Base-by-base conservation (phyloP, 2,797 vertebrate genomes). In the Dallia pectoralis region DNA sequence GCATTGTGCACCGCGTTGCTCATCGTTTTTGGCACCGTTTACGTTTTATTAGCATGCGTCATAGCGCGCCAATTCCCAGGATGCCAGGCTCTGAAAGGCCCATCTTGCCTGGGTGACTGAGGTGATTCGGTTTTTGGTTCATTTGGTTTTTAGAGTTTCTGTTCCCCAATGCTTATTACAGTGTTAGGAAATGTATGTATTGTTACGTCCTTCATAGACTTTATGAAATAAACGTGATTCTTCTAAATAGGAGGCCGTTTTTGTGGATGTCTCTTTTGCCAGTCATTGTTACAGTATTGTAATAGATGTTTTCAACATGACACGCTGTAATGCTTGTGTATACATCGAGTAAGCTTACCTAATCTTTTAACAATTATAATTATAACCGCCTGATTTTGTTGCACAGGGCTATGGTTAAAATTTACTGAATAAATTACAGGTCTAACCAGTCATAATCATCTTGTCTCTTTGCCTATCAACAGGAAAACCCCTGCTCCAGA, bases 401-500 rank as follows among this genome's bases (percentile, higher is more conserved):
- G 40, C 14, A 44, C 40, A 44, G 40, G 40, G 14, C 40, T 14
- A 14, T 44, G 1, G 11, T 44, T 44, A 44, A 2, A 11, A 12
- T 44, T 44, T 44, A 44, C 40, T 11, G 40, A 9, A 44, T 14
- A 11, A 44, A 14, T 9, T 2, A 44, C 40, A 44, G 40, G 40
- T 44, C 40, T 44, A 59, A 59, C 44, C 18, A 29, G 33, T 14
- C 33, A 19, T 2, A 53, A 11, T 2, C 7, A 27, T 59, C 22
- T 25, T 59, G 53, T 47, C 72, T 4, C 64, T 48, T 59, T 74
- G 1, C 19, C 16, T 8, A 25, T 29, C 82, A 91, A 90, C 25
- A 90, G 90, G 73, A 91, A 88, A 72, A 0, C 16, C 3, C 32
- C 67, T 0, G 84, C 84, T 0, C 9, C 70, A 0, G 90, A 89